Evolutionary conservation across 2,888 invertebrate species (phyloP).

Genomic region (Timandra comae): DNA sequence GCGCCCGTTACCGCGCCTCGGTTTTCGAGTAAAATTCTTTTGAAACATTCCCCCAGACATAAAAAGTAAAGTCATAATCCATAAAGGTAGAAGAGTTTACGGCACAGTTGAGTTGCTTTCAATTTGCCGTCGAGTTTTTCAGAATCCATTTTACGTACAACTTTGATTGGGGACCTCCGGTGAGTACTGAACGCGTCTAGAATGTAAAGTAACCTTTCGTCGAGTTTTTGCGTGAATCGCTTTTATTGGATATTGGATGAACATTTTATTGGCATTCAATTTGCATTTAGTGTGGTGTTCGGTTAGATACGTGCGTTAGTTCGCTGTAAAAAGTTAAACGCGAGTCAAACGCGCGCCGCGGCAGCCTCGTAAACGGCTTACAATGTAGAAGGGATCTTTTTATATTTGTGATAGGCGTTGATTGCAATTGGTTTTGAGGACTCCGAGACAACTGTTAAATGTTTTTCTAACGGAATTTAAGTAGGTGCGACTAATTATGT

Average conservation of each 20-base stretch:
- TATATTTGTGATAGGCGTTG: too few relatives aligned
- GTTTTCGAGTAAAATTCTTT: constrained; percentile 4
- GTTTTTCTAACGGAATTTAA: too few relatives aligned
- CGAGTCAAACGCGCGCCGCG: too few relatives aligned
- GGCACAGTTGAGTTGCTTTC: constrained; percentile 27
- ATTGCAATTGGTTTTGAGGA: too few relatives aligned
- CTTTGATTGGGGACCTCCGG: constrained; percentile 42
- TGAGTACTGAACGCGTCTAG: constrained; percentile 36
- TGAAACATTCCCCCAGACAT: constrained; percentile 13
- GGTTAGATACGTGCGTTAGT: constrained; percentile 7
- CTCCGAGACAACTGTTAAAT: too few relatives aligned
- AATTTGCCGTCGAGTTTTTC: constrained; percentile 28
- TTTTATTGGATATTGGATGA: constrained; percentile 41
- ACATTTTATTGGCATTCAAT: constrained; percentile 40
- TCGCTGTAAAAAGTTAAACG: too few relatives aligned
- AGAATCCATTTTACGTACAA: constrained; percentile 30
- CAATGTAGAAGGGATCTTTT: too few relatives aligned
- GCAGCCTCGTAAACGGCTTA: too few relatives aligned
- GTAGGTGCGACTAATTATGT: too few relatives aligned
- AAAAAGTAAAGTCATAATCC: constrained; percentile 21
- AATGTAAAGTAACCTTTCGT: constrained; percentile 45
- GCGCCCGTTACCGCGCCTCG: too few relatives aligned
- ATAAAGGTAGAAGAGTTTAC: constrained; percentile 13
- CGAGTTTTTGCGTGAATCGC: constrained; percentile 24
- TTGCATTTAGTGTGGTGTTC: constrained; percentile 30